phyloP scores from a whole-genome alignment of 1,140 invertebrate species.

The Fragariocoptes setiger region DNA sequence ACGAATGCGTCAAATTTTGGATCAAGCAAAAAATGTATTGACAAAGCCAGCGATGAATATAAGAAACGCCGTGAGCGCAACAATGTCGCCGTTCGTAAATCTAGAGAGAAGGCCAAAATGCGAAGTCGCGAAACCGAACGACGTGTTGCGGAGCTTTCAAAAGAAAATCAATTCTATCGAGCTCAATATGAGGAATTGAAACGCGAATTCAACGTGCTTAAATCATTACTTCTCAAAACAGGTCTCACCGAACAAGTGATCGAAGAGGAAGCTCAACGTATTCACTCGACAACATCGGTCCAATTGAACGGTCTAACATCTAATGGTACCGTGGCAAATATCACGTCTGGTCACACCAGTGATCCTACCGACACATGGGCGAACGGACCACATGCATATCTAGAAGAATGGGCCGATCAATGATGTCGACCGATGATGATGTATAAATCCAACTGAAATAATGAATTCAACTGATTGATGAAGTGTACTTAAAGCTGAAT shows the following conservation, averaged over 20 bases:
- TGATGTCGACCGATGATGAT: too few relatives aligned
- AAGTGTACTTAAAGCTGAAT: too few relatives aligned
- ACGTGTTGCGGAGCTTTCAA: slow-evolving; percentile 56
- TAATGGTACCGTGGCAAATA: too few relatives aligned
- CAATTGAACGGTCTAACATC: too few relatives aligned
- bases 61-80: slow-evolving; percentile 60
- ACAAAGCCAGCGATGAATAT: slow-evolving; percentile 77
- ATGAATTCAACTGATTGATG: too few relatives aligned
- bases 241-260: slow-evolving; percentile 7
- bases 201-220: slow-evolving; percentile 60
- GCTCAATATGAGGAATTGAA: slow-evolving; percentile 67
- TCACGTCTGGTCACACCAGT: too few relatives aligned
- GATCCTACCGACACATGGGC: too few relatives aligned
- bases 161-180: slow-evolving; percentile 72
- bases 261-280: not conserved
- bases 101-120: slow-evolving; percentile 78
- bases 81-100: slow-evolving; percentile 86
- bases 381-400: too few relatives aligned
- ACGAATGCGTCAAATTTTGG: too few relatives aligned
- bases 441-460: too few relatives aligned
- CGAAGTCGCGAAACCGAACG: slow-evolving; percentile 69
- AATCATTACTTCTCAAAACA: slow-evolving; percentile 27
- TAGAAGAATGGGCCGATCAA: too few relatives aligned
- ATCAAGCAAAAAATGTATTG: slow-evolving; percentile 21
- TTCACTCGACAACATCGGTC: too few relatives aligned